Evolutionary conservation across 2,888 invertebrate genomes (phyloP), one percentile per base, ranked within the genome.

Genomic region (Tineola bisselliella): DNA sequence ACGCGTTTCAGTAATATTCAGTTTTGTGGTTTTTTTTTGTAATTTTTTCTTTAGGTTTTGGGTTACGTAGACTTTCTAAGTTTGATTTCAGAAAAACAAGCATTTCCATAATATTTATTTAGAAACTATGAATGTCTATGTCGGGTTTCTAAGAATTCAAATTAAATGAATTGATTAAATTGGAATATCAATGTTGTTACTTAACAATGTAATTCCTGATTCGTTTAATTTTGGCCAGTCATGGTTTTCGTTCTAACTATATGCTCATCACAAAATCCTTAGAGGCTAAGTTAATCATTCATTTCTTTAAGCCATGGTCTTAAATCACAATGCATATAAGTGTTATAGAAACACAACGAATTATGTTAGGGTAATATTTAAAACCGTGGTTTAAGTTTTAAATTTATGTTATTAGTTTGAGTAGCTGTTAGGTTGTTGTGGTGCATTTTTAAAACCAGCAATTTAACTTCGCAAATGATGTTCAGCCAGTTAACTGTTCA

Each of bases 401-500:
- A 38, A 38, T 38, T 38, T 6, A 10, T 38, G 10, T 38, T 38
- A 3, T 48, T 48, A 17, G 17, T 10, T 48, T 48, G 15, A 38
- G 48, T 2, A 15, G 43, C 8, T 43, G 43, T 52, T 52, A 12
- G 1, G 25, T 54, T 54, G 54, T 54, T 15, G 13, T 58, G 33
- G 15, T 63, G 62, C 59, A 63, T 63, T 62, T 61, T 59, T 62
- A 61, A 63, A 61, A 44, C 17, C 60, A 52, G 38, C 63, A 63
- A 62, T 62, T 59, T 63, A 63, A 63, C 63, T 63, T 63, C 17
- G 38, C 56, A 57, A 63, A 63, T 63, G 59, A 63, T 59, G 60
- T 17, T 52, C 31, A 31, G 15, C 33, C 19, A 58, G 58, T 58
- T 58, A 58, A 13, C 33, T 33, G 58, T 58, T 58, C 58, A 17